phyloP scores from a whole-genome alignment of 2,113 vertebrate species.

The Syngnathus typhle region DNA sequence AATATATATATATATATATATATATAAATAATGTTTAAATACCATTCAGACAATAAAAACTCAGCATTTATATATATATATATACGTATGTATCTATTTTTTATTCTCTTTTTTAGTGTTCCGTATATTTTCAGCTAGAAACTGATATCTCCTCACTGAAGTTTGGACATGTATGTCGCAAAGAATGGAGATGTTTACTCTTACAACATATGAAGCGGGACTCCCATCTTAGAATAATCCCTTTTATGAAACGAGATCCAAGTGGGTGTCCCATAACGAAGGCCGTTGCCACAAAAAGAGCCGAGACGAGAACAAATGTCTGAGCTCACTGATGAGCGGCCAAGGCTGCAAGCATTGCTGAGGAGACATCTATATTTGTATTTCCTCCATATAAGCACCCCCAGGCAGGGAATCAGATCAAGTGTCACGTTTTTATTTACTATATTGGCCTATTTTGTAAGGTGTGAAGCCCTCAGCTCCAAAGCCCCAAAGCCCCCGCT shows the following conservation, averaged over 20 bases:
- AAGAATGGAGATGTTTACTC: neutral
- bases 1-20: no score
- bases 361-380: conserved; percentile 68
- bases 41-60: no score
- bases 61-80: no score
- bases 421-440: conserved; percentile 63
- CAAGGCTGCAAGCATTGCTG: conserved; percentile 41
- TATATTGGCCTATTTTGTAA: conserved; percentile 43
- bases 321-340: conserved; percentile 22
- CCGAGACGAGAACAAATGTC: conserved; percentile 40
- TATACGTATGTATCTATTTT: neutral
- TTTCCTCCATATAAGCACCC: conserved; percentile 60
- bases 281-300: conserved; percentile 53
- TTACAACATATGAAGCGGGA: neutral
- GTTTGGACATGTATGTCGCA: neutral
- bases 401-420: conserved; percentile 34
- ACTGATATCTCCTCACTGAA: neutral
- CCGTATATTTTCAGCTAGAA: neutral
- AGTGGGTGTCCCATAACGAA: conserved; percentile 44
- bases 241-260: conserved; percentile 11
- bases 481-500: conserved; percentile 34
- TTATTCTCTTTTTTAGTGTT: neutral
- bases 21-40: no score
- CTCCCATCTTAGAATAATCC: conserved; percentile 4
- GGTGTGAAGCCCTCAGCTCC: conserved; percentile 57